A percentile compares a stretch with the other conserved stretches of the same genome.
Conservation (phyloP, 2,888 invertebrate species). For the Pristionchus arcanus region DNA sequence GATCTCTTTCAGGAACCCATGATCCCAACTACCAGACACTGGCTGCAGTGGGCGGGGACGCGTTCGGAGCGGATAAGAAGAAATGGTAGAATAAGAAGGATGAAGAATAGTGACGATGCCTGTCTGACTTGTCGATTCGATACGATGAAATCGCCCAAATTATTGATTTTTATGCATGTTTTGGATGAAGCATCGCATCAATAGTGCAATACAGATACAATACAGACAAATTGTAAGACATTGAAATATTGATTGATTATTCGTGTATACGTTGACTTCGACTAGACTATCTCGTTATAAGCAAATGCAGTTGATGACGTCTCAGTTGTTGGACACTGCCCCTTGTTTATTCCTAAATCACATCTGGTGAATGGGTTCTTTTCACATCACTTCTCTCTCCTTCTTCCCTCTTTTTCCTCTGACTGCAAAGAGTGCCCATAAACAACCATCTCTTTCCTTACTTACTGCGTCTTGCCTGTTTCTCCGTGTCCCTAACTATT, state of each 20-base stretch:
- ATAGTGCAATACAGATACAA: not conserved
- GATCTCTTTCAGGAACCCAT: slow-evolving; percentile 16
- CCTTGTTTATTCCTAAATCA: too few species aligned
- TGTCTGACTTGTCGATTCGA: slow-evolving; percentile 39
- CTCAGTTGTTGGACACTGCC: too few species aligned
- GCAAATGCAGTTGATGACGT: too few species aligned
- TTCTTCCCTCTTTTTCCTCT: too few species aligned
- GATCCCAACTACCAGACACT: slow-evolving; percentile 40
- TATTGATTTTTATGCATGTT: slow-evolving; percentile 3
- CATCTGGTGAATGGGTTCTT: too few species aligned
- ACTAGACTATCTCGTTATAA: too few species aligned
- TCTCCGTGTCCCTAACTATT: too few species aligned
- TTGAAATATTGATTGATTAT: not conserved
- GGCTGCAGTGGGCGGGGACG: slow-evolving; percentile 6
- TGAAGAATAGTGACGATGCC: not conserved
- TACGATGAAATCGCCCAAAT: slow-evolving; percentile 44
- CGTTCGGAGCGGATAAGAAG: slow-evolving; percentile 35
- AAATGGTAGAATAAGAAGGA: slow-evolving; percentile 17
- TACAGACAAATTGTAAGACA: not conserved
- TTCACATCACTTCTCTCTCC: too few species aligned
- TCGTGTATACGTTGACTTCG: too few species aligned
- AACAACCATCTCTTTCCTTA: too few species aligned
- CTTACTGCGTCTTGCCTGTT: too few species aligned
- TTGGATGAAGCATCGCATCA: slow-evolving; percentile 31
- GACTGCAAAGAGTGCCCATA: too few species aligned